phyloP scores from a whole-genome alignment of 2,113 vertebrate genomes.

The Trichechus manatus region DNA sequence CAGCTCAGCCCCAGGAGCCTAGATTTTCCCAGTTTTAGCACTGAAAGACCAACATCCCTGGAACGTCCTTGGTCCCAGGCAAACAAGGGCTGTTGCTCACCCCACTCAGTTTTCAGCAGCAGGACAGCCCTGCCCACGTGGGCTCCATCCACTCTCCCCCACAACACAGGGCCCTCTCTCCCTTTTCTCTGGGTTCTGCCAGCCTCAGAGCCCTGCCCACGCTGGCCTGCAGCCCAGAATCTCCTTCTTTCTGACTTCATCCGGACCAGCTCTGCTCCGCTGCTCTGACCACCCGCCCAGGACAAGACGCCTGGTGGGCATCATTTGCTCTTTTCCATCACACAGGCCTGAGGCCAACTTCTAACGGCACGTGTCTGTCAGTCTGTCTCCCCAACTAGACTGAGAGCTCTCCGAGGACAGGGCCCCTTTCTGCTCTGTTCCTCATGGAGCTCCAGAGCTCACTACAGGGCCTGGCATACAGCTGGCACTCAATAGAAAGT shows the following conservation, averaged over 20 bases:
- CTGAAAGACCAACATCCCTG: fast-evolving
- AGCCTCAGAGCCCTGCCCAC: no score
- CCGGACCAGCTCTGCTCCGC: not conserved
- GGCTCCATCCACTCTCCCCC: not conserved
- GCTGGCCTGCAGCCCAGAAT: not conserved
- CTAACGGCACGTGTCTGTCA: not conserved
- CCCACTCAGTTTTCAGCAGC: not conserved
- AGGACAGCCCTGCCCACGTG: fast-evolving
- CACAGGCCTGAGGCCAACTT: no score
- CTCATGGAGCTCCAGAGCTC: not conserved
- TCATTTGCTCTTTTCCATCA: no score
- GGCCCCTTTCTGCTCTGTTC: not conserved
- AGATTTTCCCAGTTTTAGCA: not conserved
- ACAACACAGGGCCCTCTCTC: not conserved
- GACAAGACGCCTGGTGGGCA: not conserved
- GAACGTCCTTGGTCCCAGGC: not conserved
- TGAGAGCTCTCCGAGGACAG: not conserved
- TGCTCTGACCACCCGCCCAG: not conserved
- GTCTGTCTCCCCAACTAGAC: not conserved
- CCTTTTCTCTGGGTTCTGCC: no score
- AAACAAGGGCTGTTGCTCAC: not conserved
- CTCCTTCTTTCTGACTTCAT: not conserved
- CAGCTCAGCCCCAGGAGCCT: not conserved
- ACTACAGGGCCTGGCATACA: fast-evolving
- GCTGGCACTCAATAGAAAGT: not conserved